Percentiles rank a stretch among this genome's conserved stretches.
Conservation (phyloP, 1,140 invertebrate genomes). For the Philaenus spumarius region DNA sequence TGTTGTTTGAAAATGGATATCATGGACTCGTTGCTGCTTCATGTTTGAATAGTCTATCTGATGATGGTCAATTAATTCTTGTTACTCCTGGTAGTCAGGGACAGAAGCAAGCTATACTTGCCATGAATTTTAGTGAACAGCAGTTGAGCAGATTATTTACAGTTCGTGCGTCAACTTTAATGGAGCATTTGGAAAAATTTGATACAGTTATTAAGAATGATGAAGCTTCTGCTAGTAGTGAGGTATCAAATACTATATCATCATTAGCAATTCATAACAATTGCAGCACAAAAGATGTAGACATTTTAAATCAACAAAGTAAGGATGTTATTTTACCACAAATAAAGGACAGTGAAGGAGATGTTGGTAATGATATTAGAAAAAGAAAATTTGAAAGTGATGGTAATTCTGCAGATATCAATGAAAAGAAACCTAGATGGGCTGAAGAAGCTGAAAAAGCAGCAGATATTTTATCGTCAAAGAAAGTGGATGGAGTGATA, state of each 20-base stretch:
- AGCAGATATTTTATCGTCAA: conserved; percentile 44
- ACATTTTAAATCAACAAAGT: background rate
- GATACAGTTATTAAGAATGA: background rate
- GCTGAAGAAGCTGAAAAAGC: conserved; percentile 56
- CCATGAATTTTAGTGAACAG: conserved; percentile 66
- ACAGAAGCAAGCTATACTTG: conserved; percentile 65
- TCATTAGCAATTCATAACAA: background rate
- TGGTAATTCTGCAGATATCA: conserved; percentile 1
- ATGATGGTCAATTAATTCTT: conserved; percentile 57
- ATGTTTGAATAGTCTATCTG: conserved; percentile 65
- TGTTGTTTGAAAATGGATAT: conserved; percentile 82
- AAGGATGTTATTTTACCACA: conserved; percentile 8
- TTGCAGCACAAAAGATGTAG: background rate
- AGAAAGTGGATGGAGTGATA: conserved; percentile 69
- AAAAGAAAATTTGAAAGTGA: conserved; percentile 9
- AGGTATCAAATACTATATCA: background rate
- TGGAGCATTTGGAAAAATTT: background rate
- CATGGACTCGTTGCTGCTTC: conserved; percentile 75
- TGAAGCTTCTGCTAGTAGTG: background rate
- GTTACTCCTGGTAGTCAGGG: conserved; percentile 71
- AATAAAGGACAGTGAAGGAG: conserved; percentile 27
- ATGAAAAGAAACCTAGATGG: conserved; percentile 53
- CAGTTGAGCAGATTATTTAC: conserved; percentile 56
- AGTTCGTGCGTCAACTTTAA: conserved; percentile 51
- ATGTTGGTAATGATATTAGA: conserved; percentile 18